These are phyloP conservation scores for Sarcophaga carnaria DNA, from an alignment of 2,888 invertebrate species.

Conservation along the genomic window DNA sequence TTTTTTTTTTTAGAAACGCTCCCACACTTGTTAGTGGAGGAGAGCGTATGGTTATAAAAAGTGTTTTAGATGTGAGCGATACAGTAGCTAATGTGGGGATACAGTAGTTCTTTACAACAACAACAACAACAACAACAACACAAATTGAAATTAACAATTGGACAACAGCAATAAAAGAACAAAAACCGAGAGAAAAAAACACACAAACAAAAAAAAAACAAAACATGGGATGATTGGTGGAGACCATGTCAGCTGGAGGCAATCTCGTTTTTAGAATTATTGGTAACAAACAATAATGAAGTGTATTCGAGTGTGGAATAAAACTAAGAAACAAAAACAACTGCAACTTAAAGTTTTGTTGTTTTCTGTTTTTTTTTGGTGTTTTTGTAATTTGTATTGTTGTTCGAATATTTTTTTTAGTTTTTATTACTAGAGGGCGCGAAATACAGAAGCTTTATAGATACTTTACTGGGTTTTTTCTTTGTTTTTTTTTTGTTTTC, in stretches of 20 bases:
- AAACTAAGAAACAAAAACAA: conserved; percentile 20
- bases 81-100: conserved; percentile 42
- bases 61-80: conserved; percentile 49
- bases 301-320: conserved; percentile 41
- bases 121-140: conserved; percentile 44
- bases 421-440: conserved; percentile 68
- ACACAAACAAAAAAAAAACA: conserved; percentile 1
- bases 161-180: conserved; percentile 38
- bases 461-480: neutral
- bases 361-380: neutral
- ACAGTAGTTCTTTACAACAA: conserved; percentile 31
- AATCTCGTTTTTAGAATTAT: conserved; percentile 71
- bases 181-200: neutral
- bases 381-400: conserved; percentile 46
- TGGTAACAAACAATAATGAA: conserved; percentile 68
- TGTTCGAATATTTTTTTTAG: conserved; percentile 15
- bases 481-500: neutral
- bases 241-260: conserved; percentile 70
- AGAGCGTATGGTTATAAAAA: conserved; percentile 51
- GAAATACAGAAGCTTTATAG: conserved; percentile 68
- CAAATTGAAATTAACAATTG: conserved; percentile 56
- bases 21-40: conserved; percentile 67
- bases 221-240: conserved; percentile 60
- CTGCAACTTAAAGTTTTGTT: neutral
- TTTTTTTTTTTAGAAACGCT: conserved; percentile 51